These are phyloP conservation scores for Chaenogobius annularis DNA, from an alignment of 2,113 vertebrate genomes.

Conservation along the genomic window DNA sequence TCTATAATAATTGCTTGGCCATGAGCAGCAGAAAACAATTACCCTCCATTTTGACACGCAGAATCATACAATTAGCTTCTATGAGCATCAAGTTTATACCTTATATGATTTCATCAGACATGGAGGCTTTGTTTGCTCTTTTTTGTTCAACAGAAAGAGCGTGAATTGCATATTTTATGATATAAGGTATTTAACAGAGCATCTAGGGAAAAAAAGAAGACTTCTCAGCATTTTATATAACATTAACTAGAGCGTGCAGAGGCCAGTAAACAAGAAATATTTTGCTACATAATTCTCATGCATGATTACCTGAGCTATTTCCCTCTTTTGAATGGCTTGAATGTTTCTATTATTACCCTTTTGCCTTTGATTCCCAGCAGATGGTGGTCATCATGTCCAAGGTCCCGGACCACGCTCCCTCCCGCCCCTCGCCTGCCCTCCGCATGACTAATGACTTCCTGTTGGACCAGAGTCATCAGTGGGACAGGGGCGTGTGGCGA, in stretches of 20 bases:
- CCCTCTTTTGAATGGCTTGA: constrained; percentile 31
- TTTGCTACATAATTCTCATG: not conserved
- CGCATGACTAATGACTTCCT: constrained; percentile 74
- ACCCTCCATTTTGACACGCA: constrained; percentile 30
- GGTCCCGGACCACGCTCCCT: constrained; percentile 49
- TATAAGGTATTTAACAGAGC: too few species aligned
- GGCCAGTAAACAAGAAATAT: constrained; percentile 4
- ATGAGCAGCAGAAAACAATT: constrained; percentile 20
- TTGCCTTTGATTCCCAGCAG: constrained; percentile 62
- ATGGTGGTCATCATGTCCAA: constrained; percentile 59
- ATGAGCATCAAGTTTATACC: constrained; percentile 9
- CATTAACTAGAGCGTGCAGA: not conserved
- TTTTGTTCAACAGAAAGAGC: not conserved
- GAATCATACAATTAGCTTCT: constrained; percentile 3
- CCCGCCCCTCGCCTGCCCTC: constrained; percentile 51
- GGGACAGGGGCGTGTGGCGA: constrained; percentile 25
- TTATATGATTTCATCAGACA: not conserved
- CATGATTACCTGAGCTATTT: constrained; percentile 15
- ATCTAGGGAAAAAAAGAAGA: not conserved
- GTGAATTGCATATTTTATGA: not conserved
- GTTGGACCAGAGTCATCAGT: constrained; percentile 59
- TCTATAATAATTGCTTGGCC: constrained; percentile 33
- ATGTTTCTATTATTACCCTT: constrained; percentile 43
- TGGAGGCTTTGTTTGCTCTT: not conserved
- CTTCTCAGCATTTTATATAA: not conserved